Conservation (phyloP, 2,888 invertebrate species). For the Boloria euphrosyne region DNA sequence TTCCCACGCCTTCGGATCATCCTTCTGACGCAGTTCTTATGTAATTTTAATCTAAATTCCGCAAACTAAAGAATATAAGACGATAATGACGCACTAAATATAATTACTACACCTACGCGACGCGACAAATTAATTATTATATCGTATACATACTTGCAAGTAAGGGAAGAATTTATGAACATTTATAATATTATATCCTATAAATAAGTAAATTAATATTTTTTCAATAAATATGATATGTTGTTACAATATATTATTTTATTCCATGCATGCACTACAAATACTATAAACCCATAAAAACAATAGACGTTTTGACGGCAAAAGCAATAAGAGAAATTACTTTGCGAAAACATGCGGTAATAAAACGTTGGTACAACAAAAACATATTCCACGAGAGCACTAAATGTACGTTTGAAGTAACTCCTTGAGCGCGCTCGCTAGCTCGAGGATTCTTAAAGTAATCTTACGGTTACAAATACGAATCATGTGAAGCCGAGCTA, state of each 20-base stretch:
- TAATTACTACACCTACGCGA: conserved; percentile 14
- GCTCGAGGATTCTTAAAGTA: conserved; percentile 40
- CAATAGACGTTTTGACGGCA: background rate
- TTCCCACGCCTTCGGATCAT: conserved; percentile 71
- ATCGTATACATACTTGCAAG: background rate
- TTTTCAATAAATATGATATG: too few species aligned
- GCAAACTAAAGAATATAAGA: conserved; percentile 40
- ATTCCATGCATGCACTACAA: too few species aligned
- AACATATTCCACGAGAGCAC: conserved; percentile 23
- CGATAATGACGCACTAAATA: conserved; percentile 33
- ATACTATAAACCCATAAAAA: too few species aligned
- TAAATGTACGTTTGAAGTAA: conserved; percentile 37
- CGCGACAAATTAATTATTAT: conserved; percentile 16
- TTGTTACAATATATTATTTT: too few species aligned
- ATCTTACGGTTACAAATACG: conserved; percentile 62
- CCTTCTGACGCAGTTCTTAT: conserved; percentile 54
- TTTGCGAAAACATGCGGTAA: conserved; percentile 13
- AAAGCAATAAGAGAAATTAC: conserved; percentile 11
- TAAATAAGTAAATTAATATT: too few species aligned
- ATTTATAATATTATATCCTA: too few species aligned
- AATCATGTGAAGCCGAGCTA: conserved; percentile 74
- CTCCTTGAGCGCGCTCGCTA: conserved; percentile 34
- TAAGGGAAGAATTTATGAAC: conserved; percentile 18
- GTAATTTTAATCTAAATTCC: conserved; percentile 68
- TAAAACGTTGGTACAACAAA: conserved; percentile 11